These are phyloP conservation scores for Hyphantria cunea DNA, from an alignment of 1,140 invertebrate species.

Conservation along the genomic window DNA sequence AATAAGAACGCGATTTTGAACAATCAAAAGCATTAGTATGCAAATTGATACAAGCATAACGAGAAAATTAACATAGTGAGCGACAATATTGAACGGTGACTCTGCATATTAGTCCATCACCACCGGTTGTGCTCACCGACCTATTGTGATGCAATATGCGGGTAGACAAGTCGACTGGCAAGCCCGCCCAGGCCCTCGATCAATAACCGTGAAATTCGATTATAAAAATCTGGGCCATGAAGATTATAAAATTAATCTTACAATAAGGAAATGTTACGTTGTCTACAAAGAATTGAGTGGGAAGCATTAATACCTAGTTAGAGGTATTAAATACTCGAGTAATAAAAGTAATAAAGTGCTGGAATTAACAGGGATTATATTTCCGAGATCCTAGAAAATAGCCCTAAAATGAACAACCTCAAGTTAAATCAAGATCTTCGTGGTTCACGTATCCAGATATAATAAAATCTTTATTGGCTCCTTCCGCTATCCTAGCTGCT, in stretches of 20 bases:
- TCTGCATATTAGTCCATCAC: slow-evolving; percentile 72
- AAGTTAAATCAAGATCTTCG: no score
- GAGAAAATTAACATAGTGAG: slow-evolving; percentile 76
- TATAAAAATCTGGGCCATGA: slow-evolving; percentile 49
- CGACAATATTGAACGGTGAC: slow-evolving; percentile 76
- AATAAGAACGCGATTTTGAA: slow-evolving; percentile 50
- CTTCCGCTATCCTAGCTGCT: no score
- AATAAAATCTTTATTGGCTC: no score
- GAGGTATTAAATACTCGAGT: no score
- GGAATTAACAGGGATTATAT: no score
- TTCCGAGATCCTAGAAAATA: no score
- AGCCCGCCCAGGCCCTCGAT: slow-evolving; percentile 72
- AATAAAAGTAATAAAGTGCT: no score
- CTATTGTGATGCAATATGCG: slow-evolving; percentile 64
- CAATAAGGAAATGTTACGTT: slow-evolving; percentile 7
- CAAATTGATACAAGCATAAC: slow-evolving; percentile 77
- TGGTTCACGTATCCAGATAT: no score
- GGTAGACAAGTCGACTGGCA: slow-evolving; percentile 65
- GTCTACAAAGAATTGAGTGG: no score
- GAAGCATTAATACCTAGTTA: no score
- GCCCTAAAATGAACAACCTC: no score
- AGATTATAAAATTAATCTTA: slow-evolving; percentile 46
- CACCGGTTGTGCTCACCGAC: slow-evolving; percentile 50
- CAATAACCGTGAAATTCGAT: slow-evolving; percentile 75
- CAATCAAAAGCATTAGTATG: slow-evolving; percentile 72